phyloP scores from a whole-genome alignment of 2,888 invertebrate species.

The Punctoribates punctum region DNA sequence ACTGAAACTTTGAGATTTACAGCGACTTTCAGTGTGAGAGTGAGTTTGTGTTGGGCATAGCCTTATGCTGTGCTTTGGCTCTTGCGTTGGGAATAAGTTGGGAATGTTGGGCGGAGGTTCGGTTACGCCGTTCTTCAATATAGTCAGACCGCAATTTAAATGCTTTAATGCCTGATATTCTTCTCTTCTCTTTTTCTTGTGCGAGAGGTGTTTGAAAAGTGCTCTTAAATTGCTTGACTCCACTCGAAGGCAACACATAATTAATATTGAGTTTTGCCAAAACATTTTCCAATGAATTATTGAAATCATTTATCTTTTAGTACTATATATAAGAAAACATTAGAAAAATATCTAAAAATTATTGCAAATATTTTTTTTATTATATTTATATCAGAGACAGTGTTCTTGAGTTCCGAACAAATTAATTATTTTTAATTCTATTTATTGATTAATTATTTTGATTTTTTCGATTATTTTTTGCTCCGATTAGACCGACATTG shows the following conservation, averaged over 20 bases:
- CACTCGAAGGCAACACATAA: constrained; percentile 20
- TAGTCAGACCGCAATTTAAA: constrained; percentile 22
- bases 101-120: constrained; percentile 34
- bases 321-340: constrained; percentile 4
- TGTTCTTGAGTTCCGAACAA: not conserved
- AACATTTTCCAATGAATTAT: constrained; percentile 24
- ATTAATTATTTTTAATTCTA: constrained; percentile 1
- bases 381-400: not conserved
- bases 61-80: not conserved
- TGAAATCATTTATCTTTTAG: constrained; percentile 18
- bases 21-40: not conserved
- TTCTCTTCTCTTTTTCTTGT: not conserved
- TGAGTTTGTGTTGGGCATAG: not conserved
- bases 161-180: constrained; percentile 16
- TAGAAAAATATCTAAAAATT: not conserved
- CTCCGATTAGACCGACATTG: not conserved
- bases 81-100: not conserved
- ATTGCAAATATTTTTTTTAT: constrained; percentile 12
- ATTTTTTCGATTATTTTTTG: not conserved
- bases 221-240: constrained; percentile 23
- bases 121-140: constrained; percentile 31
- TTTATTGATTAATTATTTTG: constrained; percentile 3
- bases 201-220: constrained; percentile 18
- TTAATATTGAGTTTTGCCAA: constrained; percentile 23
- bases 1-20: not conserved